Conservation (phyloP, 2,113 vertebrate species). For the Mastomys coucha region DNA sequence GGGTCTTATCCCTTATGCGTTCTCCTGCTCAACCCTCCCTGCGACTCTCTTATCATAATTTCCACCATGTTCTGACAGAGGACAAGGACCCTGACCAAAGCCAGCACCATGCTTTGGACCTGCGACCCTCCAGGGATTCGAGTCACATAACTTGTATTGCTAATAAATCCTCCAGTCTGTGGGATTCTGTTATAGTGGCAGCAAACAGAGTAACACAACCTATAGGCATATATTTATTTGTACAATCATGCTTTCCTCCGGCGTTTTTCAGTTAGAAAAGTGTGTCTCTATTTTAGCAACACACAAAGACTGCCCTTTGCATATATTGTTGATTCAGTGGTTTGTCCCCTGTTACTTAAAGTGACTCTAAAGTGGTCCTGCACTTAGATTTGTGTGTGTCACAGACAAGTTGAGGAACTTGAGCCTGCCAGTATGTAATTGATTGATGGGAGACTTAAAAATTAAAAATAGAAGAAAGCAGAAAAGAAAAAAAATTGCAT, state of each 20-base stretch:
- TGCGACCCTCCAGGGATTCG: neutral
- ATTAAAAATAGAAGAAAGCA: constrained; percentile 30
- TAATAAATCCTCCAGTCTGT: neutral
- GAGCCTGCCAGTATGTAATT: neutral
- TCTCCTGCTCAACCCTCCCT: neutral
- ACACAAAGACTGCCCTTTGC: neutral
- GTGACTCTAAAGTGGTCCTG: neutral
- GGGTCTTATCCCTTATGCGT: neutral
- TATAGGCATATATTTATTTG: neutral
- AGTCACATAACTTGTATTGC: neutral
- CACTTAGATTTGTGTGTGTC: constrained; percentile 1
- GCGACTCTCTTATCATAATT: neutral
- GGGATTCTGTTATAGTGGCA: neutral
- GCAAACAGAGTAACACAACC: neutral
- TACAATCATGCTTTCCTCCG: neutral
- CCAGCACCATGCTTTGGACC: neutral
- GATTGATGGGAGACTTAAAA: constrained; percentile 49
- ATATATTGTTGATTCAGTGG: neutral
- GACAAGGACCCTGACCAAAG: neutral
- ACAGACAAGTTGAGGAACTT: neutral
- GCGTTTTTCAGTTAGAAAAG: neutral
- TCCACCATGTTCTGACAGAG: neutral
- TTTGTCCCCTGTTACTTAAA: neutral
- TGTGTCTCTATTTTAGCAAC: constrained; percentile 8
- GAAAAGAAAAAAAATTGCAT: constrained; percentile 48